Evolutionary conservation across 2,888 invertebrate species (phyloP).

Genomic region (Caenorhabditis japonica): DNA sequence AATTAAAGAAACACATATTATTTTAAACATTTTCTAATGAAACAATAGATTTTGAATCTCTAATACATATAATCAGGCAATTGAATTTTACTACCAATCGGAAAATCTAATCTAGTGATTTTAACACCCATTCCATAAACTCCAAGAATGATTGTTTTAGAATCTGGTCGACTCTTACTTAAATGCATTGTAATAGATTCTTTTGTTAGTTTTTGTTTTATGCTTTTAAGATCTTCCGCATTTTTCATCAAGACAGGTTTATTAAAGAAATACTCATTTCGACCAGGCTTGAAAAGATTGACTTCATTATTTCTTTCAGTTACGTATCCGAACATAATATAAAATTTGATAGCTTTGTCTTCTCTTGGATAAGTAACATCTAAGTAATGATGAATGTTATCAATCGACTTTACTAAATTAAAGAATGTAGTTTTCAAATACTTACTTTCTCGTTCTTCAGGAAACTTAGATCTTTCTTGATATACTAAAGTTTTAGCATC

Average conservation of each 20-base stretch:
- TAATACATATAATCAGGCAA: slow-evolving; percentile 24
- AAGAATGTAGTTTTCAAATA: slow-evolving; percentile 34
- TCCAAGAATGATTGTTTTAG: slow-evolving; percentile 28
- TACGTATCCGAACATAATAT: slow-evolving; percentile 33
- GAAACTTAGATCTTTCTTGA: slow-evolving; percentile 18
- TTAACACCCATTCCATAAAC: slow-evolving; percentile 36
- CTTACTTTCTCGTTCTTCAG: slow-evolving; percentile 23
- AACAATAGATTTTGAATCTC: slow-evolving; percentile 17
- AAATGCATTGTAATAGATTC: slow-evolving; percentile 30
- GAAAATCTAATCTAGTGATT: slow-evolving; percentile 40
- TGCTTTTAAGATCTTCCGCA: slow-evolving; percentile 22
- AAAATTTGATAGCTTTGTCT: slow-evolving; percentile 34
- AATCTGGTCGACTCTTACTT: slow-evolving; percentile 24
- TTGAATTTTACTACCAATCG: slow-evolving; percentile 23
- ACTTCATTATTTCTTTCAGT: slow-evolving; percentile 38
- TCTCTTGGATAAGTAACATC: slow-evolving; percentile 24
- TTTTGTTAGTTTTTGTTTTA: slow-evolving; percentile 30
- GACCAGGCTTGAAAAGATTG: slow-evolving; percentile 33
- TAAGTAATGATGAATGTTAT: slow-evolving; percentile 12
- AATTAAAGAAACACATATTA: slow-evolving; percentile 38
- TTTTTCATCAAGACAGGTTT: slow-evolving; percentile 22
- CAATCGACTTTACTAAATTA: slow-evolving; percentile 20
- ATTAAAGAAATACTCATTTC: slow-evolving; percentile 30
- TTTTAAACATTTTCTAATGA: slow-evolving; percentile 26
- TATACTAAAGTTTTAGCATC: slow-evolving; percentile 9